phyloP scores from a whole-genome alignment of 2,797 vertebrate genomes.

The Aldrovandia affinis region DNA sequence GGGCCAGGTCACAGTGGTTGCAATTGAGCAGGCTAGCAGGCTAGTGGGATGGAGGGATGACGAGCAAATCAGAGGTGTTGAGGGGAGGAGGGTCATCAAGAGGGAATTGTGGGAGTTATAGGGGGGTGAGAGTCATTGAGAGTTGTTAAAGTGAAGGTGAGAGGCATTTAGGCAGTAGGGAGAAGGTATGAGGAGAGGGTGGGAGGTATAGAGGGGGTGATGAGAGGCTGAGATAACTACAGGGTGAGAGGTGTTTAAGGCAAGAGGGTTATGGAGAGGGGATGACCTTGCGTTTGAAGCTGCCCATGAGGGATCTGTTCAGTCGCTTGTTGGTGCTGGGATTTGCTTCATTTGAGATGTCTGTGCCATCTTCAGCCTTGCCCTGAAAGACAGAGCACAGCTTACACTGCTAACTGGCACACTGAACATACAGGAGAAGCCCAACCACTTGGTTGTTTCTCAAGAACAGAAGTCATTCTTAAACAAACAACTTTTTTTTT shows the following conservation, averaged over 20 bases:
- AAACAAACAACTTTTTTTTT: too few relatives aligned
- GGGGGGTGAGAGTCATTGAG: too few relatives aligned
- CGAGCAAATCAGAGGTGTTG: too few relatives aligned
- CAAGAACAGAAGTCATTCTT: background rate
- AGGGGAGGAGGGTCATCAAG: too few relatives aligned
- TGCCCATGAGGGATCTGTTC: slow-evolving; percentile 77
- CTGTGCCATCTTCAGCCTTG: slow-evolving; percentile 70
- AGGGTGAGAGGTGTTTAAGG: background rate
- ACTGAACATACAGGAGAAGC: background rate
- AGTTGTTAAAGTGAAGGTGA: too few relatives aligned
- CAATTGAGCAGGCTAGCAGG: background rate
- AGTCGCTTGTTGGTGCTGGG: slow-evolving; percentile 68
- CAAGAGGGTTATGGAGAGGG: background rate
- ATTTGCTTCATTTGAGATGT: slow-evolving; percentile 68
- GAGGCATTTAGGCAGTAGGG: too few relatives aligned
- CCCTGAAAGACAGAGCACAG: slow-evolving; percentile 57
- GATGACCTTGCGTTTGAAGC: slow-evolving; percentile 87
- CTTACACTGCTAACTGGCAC: background rate
- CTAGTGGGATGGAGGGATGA: background rate
- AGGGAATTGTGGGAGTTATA: too few relatives aligned
- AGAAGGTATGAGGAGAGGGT: too few relatives aligned
- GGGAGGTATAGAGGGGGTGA: too few relatives aligned
- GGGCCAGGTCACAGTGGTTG: background rate
- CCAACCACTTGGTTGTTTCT: background rate
- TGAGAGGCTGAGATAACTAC: too few relatives aligned